Evolutionary conservation across 2,797 vertebrate genomes (phyloP), one percentile per base, ranked within the genome.

Genomic region (Paratrypauchen microcephalus): DNA sequence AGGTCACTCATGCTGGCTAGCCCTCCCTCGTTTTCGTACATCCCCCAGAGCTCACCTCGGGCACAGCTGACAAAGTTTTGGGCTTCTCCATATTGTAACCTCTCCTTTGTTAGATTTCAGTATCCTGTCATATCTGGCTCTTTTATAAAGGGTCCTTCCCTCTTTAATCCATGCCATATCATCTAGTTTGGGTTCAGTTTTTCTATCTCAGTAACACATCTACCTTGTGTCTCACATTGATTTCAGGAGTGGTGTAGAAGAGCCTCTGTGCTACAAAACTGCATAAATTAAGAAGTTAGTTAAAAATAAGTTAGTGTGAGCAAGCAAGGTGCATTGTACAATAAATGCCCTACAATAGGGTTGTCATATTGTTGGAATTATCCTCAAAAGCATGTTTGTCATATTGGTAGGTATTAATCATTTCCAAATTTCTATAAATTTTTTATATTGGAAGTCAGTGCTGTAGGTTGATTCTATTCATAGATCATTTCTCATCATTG

Each of bases 1-100:
- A 91, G 92, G 92, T 94, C 91, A 92, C 80, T 82, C 86, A 84
- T 81, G 83, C 81, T 83, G 80, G 69, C 73, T 75, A 73, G 74
- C 76, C 71, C 84, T 66, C 83, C 78, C 75, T 66, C 72, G n/a
- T 78, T 86, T 85, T 70, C 69, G 81, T 85, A 80, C 73, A 69
- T 76, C 76, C 80, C 80, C 76, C 77, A 74, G 60, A 65, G 66
- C 70, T 81, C 77, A 83, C 85, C 80, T 87, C 85, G 65, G 28
- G 72, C 77, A 59, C 84, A 86, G 87, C 82, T 80, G 77, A 82
- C 80, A 87, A 87, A 87, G 83, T 82, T 23, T 13, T 76, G 67
- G 52, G 54, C 61, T 72, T 85, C 72, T 79, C 72, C 73, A 74
- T 23, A 9, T 68, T 78, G 66, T 16, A 1, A 62, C 47, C 39